phyloP scores from a whole-genome alignment of 2,888 invertebrate species.

The Gastrophysa polygoni region DNA sequence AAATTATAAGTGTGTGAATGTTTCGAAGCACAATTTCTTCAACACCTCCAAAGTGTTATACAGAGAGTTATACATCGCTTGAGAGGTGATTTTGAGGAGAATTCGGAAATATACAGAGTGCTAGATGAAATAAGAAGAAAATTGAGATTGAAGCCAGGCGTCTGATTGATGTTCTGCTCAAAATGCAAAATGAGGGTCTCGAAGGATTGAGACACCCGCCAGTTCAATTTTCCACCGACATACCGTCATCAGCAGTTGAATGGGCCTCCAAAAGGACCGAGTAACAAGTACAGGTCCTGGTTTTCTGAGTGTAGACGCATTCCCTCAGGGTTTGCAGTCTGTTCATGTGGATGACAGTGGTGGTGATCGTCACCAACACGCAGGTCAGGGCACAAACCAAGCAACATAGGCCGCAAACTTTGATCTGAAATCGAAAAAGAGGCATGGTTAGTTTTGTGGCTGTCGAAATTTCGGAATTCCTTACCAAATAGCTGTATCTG shows the following conservation, averaged over 20 bases:
- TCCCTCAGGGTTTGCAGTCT: conserved; percentile 84
- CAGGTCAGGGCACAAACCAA: conserved; percentile 86
- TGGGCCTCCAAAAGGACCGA: conserved; percentile 74
- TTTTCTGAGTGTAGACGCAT: conserved; percentile 83
- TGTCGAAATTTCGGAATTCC: background rate
- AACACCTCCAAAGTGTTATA: no score
- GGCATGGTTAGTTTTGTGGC: no score
- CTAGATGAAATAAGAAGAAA: no score
- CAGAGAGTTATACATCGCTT: no score
- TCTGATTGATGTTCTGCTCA: no score
- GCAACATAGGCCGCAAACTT: conserved; percentile 87
- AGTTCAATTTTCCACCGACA: conserved; percentile 24
- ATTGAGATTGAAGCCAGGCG: no score
- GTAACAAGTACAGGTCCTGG: conserved; percentile 80
- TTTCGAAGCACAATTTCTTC: no score
- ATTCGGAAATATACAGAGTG: no score
- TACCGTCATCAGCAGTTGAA: conserved; percentile 66
- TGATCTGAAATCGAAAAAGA: conserved; percentile 82
- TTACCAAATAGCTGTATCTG: conserved; percentile 87
- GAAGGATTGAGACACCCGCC: no score
- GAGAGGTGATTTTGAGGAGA: no score
- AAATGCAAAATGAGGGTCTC: no score
- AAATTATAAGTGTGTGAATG: conserved; percentile 2
- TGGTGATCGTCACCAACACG: conserved; percentile 87
- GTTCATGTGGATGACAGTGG: conserved; percentile 91